Evolutionary conservation across 2,888 invertebrate genomes (phyloP), one percentile per base, ranked within the genome.

Genomic region (Elegia similella): DNA sequence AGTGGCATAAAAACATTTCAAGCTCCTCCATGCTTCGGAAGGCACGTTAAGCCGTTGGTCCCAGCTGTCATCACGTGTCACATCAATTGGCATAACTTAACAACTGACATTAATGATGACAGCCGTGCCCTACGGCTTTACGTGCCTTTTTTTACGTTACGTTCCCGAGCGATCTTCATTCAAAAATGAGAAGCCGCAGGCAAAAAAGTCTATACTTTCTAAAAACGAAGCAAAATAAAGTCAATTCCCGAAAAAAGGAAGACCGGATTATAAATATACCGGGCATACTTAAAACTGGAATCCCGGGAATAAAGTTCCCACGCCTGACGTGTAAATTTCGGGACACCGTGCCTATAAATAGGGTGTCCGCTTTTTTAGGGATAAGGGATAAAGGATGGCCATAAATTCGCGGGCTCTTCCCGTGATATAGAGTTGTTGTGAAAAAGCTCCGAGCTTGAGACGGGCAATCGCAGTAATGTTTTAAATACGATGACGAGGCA

Each of bases 361-460:
- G 67, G 68, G 63, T 69, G 68, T 76, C 75, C 76, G 66, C 62
- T 72, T 71, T 70, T 69, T 65, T 64, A 60, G 64, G 70, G 73
- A 69, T 72, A 73, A 73, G 71, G 73, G 75, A 72, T 66, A 62
- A 65, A 70, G 67, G 67, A 58, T 63, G 72, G 68, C 73, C 72
- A 80, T 84, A 84, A 84, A 83, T 86, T 72, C 68, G 66, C 72
- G 67, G 78, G 79, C 76, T 82, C 82, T 80, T 83, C 79, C 77
- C 78, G 75, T 69, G 71, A 76, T 80, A 85, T 86, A 82, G 85
- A 85, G 82, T 79, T 82, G 84, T 82, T 78, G 70, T 66, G 70
- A 75, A 70, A 70, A 73, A 71, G 76, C 76, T 76, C 76, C 76
- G 48, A 74, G 67, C 70, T 65, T 69, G 8, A 42, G 17, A 46